Evolutionary conservation across 2,888 invertebrate species (phyloP), one percentile per base, ranked within the genome.

Genomic region (Ophonus ardosiacus): DNA sequence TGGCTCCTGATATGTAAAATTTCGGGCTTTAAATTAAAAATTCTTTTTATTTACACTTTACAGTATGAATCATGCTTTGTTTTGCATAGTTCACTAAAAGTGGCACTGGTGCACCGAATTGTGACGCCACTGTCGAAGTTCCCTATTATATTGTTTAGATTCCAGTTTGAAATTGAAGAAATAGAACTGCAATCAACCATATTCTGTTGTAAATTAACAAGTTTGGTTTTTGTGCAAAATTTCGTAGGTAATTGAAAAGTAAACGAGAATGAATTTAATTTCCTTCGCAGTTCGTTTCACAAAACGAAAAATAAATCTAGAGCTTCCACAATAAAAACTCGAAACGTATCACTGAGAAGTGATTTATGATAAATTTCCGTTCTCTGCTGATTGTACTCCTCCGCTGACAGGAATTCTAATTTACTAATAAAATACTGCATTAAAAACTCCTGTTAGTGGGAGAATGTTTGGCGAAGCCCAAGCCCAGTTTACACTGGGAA

Each of bases 401-500:
- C 21, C 0, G 57, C 51, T 56, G 17, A 10, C 56, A 74, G 43
- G 38, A 81, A 81, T 81, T 81, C 65, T 81, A 81, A 81, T 81
- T 81, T 81, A 65, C 81, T 81, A 65, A 81, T 80, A 80, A 80
- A 59, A 80, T 65, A 81, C 81, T 65, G n/a, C 81, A 81, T 81
- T 81, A 61, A 61, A 81, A 80, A 65, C 21, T 40, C 21, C 38
- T 57, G 57, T 18, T 68, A 59, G 31, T 31, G 68, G 38, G 15
- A 51, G 43, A 68, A 38, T 68, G 68, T 38, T 68, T 68, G 68
- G 57, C 5, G 31, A 80, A 80, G 61, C 10, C 43, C 1, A 4
- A 10, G 43, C 43, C 38, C 38, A 61, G 24, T 43, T 81, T 65
- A 81, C 81, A 81, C 63, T 40, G 65, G 40, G 71, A 18, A 18